Conservation (phyloP, 2,888 invertebrate species). For the Pterostichus niger region DNA sequence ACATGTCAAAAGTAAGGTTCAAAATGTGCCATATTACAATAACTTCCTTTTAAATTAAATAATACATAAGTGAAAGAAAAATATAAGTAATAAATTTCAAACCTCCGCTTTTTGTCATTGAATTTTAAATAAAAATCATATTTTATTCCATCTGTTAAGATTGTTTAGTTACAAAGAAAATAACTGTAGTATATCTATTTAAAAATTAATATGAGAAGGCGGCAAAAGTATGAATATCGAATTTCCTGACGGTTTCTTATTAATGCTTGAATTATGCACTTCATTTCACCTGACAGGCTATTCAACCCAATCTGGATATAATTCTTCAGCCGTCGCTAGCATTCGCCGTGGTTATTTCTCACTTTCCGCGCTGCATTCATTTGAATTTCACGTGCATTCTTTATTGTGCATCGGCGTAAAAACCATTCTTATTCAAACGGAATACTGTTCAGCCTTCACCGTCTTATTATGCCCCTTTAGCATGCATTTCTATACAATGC, state of each 20-base stretch:
- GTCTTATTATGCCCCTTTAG: slow-evolving; percentile 9
- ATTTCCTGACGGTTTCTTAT: background rate
- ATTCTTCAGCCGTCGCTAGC: slow-evolving; percentile 22
- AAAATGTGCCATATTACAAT: too few relatives aligned
- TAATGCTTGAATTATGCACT: slow-evolving; percentile 30
- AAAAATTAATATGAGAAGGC: background rate
- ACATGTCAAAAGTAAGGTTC: too few relatives aligned
- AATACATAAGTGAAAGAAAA: too few relatives aligned
- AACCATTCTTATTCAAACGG: slow-evolving; percentile 1
- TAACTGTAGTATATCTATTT: background rate
- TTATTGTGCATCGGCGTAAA: slow-evolving; percentile 24
- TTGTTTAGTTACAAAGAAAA: background rate
- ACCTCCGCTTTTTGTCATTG: too few relatives aligned
- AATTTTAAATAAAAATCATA: too few relatives aligned
- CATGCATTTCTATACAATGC: slow-evolving; percentile 13
- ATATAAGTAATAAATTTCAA: too few relatives aligned
- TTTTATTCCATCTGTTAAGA: too few relatives aligned
- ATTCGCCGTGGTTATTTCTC: slow-evolving; percentile 35
- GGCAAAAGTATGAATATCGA: slow-evolving; percentile 2
- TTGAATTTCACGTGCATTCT: slow-evolving; percentile 35
- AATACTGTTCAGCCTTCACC: background rate
- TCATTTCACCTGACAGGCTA: slow-evolving; percentile 21
- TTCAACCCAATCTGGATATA: slow-evolving; percentile 24
- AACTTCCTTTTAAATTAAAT: too few relatives aligned
- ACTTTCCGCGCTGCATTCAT: slow-evolving; percentile 28